Percentiles rank a stretch among this genome's conserved stretches.
These are phyloP conservation scores for Poeciliopsis turneri DNA, from an alignment of 2,797 vertebrate species.

Conservation along the genomic window DNA sequence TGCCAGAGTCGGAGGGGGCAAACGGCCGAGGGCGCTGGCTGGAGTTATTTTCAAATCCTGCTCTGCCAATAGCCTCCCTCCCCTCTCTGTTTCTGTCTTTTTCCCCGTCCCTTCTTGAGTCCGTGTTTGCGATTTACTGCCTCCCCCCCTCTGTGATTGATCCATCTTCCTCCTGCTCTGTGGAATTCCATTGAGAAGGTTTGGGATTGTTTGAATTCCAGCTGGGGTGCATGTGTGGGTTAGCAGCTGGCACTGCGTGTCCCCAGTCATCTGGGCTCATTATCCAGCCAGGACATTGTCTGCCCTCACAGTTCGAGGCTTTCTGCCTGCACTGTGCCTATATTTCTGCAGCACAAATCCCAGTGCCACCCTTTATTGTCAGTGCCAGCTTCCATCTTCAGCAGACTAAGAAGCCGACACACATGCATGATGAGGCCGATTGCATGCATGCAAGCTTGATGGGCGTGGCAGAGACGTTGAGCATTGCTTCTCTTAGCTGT, in stretches of 20 bases:
- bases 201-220: conserved; percentile 80
- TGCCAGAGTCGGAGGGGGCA: conserved; percentile 54
- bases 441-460: background rate
- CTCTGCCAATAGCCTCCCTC: conserved; percentile 9
- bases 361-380: conserved; percentile 22
- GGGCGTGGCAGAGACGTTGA: conserved; percentile 45
- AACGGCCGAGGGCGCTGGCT: conserved; percentile 40
- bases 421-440: conserved; percentile 9
- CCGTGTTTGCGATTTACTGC: conserved; percentile 13
- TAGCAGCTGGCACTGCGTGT: conserved; percentile 29
- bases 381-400: conserved; percentile 21
- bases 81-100: conserved; percentile 20
- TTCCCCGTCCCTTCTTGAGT: conserved; percentile 33
- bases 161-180: conserved; percentile 62
- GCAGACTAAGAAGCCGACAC: conserved; percentile 1
- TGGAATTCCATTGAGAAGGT: conserved; percentile 80
- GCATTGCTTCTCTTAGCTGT: conserved; percentile 13
- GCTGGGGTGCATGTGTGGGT: conserved; percentile 62
- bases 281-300: conserved; percentile 21
- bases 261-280: conserved; percentile 40
- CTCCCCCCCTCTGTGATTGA: conserved; percentile 56
- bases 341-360: conserved; percentile 16
- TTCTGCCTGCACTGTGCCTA: conserved; percentile 25
- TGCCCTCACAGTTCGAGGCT: conserved; percentile 18
- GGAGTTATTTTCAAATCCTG: conserved; percentile 71